A percentile compares a stretch with the other conserved stretches of the same genome.
Evolutionary conservation across 1,140 invertebrate species (phyloP).

Genomic region (Drosophila simulans): DNA sequence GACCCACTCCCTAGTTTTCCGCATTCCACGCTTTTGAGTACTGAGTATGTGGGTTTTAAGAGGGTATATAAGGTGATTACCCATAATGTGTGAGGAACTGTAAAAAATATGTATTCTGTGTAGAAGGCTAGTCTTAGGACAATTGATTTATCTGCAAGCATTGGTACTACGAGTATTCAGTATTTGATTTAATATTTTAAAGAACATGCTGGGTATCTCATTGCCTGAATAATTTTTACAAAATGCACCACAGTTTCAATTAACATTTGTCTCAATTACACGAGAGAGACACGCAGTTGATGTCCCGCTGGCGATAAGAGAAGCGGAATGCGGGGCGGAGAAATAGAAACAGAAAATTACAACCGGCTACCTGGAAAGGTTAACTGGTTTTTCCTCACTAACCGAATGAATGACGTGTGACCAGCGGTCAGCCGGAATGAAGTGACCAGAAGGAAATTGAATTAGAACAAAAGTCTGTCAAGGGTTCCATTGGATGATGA

Average conservation of each 20-base stretch:
- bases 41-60: not conserved
- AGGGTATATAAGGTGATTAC: not conserved
- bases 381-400: conserved; percentile 60
- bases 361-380: conserved; percentile 42
- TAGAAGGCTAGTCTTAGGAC: too few species aligned
- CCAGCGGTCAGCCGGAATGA: conserved; percentile 60
- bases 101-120: too few species aligned
- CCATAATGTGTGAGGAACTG: not conserved
- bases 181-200: not conserved
- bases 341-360: conserved; percentile 25
- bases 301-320: conserved; percentile 51
- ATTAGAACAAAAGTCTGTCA: conserved; percentile 65
- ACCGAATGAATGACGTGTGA: conserved; percentile 70
- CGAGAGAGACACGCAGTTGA: conserved; percentile 35
- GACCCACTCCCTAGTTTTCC: conserved; percentile 29
- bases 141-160: too few species aligned
- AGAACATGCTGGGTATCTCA: not conserved
- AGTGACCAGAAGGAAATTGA: conserved; percentile 62
- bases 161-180: too few species aligned
- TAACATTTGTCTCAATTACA: conserved; percentile 71
- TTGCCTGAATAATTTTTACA: not conserved
- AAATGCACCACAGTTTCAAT: conserved; percentile 45
- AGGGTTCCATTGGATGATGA: conserved; percentile 49
- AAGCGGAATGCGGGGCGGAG: conserved; percentile 4
- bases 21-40: conserved; percentile 7